A percentile compares a stretch with the other conserved stretches of the same genome.
Evolutionary conservation across 1,140 invertebrate genomes (phyloP).

Genomic region (Bombus soroeensis): DNA sequence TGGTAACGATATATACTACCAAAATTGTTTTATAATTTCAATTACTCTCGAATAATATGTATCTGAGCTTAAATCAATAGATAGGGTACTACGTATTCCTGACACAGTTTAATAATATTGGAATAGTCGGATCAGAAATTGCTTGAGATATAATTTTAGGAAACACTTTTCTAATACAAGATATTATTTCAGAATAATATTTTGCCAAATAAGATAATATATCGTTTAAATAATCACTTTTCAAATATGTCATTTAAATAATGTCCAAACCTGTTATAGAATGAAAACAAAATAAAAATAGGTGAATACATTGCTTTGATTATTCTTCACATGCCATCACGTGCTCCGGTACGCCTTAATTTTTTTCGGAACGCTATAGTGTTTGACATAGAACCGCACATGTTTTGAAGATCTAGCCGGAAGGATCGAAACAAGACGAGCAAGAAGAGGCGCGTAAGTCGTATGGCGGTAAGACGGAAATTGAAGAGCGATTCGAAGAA

Average conservation of each 20-base stretch:
- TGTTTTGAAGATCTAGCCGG: neutral
- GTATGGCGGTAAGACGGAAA: conserved; percentile 1
- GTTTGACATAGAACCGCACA: neutral
- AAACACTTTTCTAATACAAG: too few relatives aligned
- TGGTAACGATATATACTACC: too few relatives aligned
- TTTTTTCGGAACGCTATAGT: neutral
- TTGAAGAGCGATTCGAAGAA: neutral
- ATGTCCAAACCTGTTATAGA: neutral
- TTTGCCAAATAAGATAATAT: neutral
- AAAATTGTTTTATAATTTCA: too few relatives aligned
- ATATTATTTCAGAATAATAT: neutral
- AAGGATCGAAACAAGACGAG: neutral
- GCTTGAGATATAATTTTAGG: too few relatives aligned
- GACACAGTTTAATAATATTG: too few relatives aligned
- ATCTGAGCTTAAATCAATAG: too few relatives aligned
- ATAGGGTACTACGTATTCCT: too few relatives aligned
- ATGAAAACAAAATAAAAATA: too few relatives aligned
- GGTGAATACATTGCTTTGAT: too few relatives aligned
- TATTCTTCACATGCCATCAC: too few relatives aligned
- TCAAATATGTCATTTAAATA: neutral
- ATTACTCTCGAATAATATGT: too few relatives aligned
- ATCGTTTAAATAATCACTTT: neutral
- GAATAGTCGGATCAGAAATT: too few relatives aligned
- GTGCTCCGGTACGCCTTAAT: neutral
- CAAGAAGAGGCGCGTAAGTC: neutral